These are phyloP conservation scores for Protosalanx chinensis DNA, from an alignment of 2,797 vertebrate species.

Conservation along the genomic window DNA sequence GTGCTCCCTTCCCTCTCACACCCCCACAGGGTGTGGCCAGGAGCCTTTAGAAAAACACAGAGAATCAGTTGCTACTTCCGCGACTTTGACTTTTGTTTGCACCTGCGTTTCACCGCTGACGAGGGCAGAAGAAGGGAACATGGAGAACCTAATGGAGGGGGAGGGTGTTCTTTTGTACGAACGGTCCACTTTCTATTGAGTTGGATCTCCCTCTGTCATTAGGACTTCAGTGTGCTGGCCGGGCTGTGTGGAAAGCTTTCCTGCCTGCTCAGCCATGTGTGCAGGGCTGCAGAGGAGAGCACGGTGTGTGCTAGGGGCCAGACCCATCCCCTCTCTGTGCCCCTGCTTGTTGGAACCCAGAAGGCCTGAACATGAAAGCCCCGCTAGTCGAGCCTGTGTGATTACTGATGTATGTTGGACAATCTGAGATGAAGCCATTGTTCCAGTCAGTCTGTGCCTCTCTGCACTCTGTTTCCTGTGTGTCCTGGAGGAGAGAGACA, in stretches of 20 bases:
- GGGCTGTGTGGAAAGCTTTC: neutral
- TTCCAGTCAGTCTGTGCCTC: neutral
- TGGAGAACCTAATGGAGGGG: neutral
- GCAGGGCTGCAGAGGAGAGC: neutral
- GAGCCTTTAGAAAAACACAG: slow-evolving; percentile 13
- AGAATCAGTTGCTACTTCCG: neutral
- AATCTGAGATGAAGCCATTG: neutral
- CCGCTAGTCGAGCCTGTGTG: neutral
- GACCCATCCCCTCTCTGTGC: neutral
- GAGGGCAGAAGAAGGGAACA: neutral
- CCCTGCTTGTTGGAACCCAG: neutral
- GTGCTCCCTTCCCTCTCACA: slow-evolving; percentile 18
- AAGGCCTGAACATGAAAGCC: slow-evolving; percentile 4
- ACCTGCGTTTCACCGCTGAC: neutral
- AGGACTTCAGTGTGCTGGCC: neutral
- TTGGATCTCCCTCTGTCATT: slow-evolving; percentile 10
- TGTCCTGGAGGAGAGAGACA: neutral
- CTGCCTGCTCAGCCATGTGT: neutral
- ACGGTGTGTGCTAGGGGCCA: neutral
- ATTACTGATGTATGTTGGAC: slow-evolving; percentile 13
- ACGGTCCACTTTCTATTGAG: neutral
- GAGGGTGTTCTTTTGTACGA: neutral
- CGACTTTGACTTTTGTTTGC: slow-evolving; percentile 23
- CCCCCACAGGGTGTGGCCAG: slow-evolving; percentile 36
- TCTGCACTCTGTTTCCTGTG: slow-evolving; percentile 19